Conservation (phyloP, 2,888 invertebrate species). For the Dicycla oo region DNA sequence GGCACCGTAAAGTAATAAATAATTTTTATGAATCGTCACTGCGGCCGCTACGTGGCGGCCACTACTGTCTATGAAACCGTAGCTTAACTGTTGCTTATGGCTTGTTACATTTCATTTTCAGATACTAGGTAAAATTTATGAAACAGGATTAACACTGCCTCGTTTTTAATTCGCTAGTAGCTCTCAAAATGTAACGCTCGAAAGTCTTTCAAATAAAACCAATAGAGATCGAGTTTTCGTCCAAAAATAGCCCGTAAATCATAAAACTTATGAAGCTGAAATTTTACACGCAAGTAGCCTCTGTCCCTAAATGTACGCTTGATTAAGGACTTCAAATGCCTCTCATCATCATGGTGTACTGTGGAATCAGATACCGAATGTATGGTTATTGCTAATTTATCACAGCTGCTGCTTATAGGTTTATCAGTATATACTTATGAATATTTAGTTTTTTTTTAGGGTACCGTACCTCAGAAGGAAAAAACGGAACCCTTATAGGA, state of each 20-base stretch:
- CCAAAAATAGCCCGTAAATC: slow-evolving; percentile 49
- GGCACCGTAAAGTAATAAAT: not conserved
- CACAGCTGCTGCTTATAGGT: too few species aligned
- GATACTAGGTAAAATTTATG: not conserved
- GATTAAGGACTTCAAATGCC: slow-evolving; percentile 31
- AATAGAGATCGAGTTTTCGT: slow-evolving; percentile 28
- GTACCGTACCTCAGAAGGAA: too few species aligned
- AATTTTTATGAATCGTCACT: too few species aligned
- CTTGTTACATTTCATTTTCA: not conserved
- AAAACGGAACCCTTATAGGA: too few species aligned
- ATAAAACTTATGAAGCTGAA: slow-evolving; percentile 54
- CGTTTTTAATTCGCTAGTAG: slow-evolving; percentile 11
- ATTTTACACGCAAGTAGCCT: slow-evolving; percentile 48
- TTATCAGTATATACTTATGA: too few species aligned
- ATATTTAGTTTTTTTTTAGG: too few species aligned
- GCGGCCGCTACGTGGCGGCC: not conserved
- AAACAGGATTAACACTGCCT: not conserved
- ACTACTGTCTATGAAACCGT: not conserved
- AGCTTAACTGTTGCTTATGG: not conserved
- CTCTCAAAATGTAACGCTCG: slow-evolving; percentile 15
- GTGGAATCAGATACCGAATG: not conserved
- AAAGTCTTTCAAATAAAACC: slow-evolving; percentile 33
- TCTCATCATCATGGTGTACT: slow-evolving; percentile 11
- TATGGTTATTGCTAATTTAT: slow-evolving; percentile 11
- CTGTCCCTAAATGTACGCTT: slow-evolving; percentile 44